These are phyloP conservation scores for Plecturocebus donacophilus DNA, from an alignment of 2,113 vertebrate species.

Conservation along the genomic window DNA sequence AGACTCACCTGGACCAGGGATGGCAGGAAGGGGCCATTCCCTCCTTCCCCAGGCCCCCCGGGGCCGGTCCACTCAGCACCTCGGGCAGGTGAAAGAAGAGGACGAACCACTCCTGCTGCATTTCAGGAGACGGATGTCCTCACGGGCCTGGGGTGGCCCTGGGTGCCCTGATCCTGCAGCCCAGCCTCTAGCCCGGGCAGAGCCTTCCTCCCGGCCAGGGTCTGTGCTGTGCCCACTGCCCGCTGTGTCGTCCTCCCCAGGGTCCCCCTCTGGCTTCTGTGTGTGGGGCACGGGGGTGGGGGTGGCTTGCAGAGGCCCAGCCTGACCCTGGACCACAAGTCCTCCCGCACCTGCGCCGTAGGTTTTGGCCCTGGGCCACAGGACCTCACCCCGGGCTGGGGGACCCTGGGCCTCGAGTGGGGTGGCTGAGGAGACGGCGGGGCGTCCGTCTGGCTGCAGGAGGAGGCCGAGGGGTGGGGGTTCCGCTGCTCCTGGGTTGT, in stretches of 20 bases:
- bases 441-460: too few relatives aligned
- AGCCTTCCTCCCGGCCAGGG: neutral
- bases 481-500: neutral
- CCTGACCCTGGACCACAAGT: neutral
- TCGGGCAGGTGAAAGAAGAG: neutral
- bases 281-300: neutral
- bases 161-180: neutral
- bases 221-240: too few relatives aligned
- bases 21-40: neutral
- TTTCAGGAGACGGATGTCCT: neutral
- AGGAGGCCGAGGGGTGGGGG: too few relatives aligned
- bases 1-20: neutral
- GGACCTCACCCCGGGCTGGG: neutral
- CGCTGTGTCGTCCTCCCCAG: fast-evolving
- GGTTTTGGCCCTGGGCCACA: neutral
- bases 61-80: neutral
- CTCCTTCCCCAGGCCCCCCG: neutral
- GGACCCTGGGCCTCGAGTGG: neutral
- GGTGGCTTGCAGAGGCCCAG: neutral
- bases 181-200: neutral
- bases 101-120: neutral
- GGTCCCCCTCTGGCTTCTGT: too few relatives aligned
- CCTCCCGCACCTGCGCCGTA: neutral
- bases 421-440: neutral
- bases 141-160: fast-evolving